A percentile compares a stretch with the other conserved stretches of the same genome.
These are phyloP conservation scores for Agelastica alni DNA, from an alignment of 2,888 invertebrate species.

Conservation along the genomic window DNA sequence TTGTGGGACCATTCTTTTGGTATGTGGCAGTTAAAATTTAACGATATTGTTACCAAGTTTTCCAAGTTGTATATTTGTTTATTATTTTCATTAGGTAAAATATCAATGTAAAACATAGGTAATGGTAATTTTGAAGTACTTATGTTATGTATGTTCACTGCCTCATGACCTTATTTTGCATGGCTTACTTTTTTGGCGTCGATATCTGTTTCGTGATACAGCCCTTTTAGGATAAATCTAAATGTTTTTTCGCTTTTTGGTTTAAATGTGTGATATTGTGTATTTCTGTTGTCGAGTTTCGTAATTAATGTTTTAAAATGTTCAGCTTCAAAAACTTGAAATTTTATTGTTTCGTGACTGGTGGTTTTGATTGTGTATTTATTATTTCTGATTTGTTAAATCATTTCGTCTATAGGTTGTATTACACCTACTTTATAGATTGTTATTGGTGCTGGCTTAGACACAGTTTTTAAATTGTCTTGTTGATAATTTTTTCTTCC, in stretches of 20 bases:
- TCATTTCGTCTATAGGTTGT: background rate
- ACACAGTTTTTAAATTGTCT: background rate
- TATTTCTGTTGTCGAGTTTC: constrained; percentile 11
- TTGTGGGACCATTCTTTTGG: too few species aligned
- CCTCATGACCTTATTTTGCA: background rate
- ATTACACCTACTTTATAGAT: background rate
- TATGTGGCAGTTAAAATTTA: too few species aligned
- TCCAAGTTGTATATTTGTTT: too few species aligned
- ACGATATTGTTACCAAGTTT: too few species aligned
- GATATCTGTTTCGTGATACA: background rate
- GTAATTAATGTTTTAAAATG: constrained; percentile 4
- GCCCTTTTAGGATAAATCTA: constrained; percentile 13
- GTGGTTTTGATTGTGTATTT: background rate
- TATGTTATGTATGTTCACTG: background rate
- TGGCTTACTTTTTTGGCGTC: background rate
- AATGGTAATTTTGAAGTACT: background rate
- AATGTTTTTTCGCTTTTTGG: constrained; percentile 22
- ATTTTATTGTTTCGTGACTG: background rate
- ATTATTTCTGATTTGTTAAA: background rate
- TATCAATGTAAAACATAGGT: background rate
- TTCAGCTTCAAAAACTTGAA: background rate
- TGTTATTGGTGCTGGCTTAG: background rate
- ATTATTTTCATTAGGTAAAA: too few species aligned
- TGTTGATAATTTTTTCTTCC: background rate
- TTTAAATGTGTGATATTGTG: constrained; percentile 23